phyloP scores from a whole-genome alignment of 1,140 invertebrate species.

The Cotesia glomerata region DNA sequence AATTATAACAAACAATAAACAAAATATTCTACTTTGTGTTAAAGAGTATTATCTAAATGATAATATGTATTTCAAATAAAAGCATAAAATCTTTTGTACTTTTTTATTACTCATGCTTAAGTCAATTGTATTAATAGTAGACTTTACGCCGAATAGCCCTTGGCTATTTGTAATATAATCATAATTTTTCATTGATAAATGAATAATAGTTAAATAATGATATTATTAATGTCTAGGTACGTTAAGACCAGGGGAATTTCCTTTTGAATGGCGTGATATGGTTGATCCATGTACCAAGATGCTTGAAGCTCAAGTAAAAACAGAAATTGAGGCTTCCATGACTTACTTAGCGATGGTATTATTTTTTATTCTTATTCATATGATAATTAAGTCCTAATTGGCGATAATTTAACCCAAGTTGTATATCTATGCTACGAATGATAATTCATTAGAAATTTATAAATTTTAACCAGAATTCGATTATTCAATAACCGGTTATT shows the following conservation, averaged over 20 bases:
- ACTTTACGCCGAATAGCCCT: no score
- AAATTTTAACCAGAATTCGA: no score
- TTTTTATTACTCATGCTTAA: no score
- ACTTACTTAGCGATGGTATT: conserved; percentile 81
- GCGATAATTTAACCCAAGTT: neutral
- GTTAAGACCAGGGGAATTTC: conserved; percentile 46
- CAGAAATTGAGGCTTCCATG: conserved; percentile 78
- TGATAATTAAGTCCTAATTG: neutral
- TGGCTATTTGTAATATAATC: neutral
- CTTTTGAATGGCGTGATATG: conserved; percentile 73
- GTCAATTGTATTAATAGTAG: no score
- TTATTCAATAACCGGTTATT: no score
- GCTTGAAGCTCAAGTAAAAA: conserved; percentile 75
- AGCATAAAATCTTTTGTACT: no score
- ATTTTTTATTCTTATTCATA: conserved; percentile 39
- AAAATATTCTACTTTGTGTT: no score
- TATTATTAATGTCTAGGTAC: conserved; percentile 50
- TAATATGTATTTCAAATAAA: no score
- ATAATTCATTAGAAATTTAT: neutral
- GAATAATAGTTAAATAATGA: conserved; percentile 12
- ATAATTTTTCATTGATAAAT: neutral
- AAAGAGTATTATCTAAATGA: no score
- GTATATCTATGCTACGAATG: neutral
- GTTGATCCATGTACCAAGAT: conserved; percentile 66
- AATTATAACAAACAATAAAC: no score